Base-by-base conservation (phyloP, 2,113 vertebrate species). In the Tragulus kanchil region DNA sequence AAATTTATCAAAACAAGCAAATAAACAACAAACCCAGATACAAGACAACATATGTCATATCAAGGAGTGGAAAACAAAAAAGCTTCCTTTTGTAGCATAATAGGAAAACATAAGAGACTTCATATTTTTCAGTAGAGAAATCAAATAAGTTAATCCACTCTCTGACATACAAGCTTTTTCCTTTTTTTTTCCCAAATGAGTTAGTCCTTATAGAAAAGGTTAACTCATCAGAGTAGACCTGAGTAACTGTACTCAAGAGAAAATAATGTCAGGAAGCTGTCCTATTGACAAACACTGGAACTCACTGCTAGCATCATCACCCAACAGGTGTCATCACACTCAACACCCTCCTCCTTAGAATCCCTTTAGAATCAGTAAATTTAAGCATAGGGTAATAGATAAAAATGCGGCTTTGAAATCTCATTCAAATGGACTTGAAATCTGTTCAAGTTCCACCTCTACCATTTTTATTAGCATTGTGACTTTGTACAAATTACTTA, bases 21-120 rank as follows among this genome's bases (percentile, higher is more conserved):
- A 21, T 7, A 31, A 8, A 61, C 23, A 83, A 83, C 61, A 83
- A 64, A 26, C 4, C 7, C 3, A 14, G 42, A 90, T 14, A 45
- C 31, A 93, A 82, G 19, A 77, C 25, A 85, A 79, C 2, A 93
- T 17, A 62, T n/a, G 50, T 62, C 48, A 31, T 28, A 81, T 59
- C 90, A n/a, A 92, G 28, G 54, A 81, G 13, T 87, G 26, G 50
- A 62, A 96, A 69, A 82, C 16, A 82, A 96, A 64, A 90, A 83
- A 62, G 28, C 31, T 96, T 82, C 52, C 14, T 89, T 81, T 61
- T 69, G 26, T 65, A 94, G 42, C 36, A 25, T 81, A 78, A 81
- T n/a, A 28, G 75, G 21, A 56, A 96, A 92, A 88, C 52, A 52
- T 45, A n/a, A 97, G 14, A 95, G 3, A 73, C 5, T 96, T 93